Evolutionary conservation across 2,888 invertebrate species (phyloP).

Genomic region (Ornithoptera alexandrae): DNA sequence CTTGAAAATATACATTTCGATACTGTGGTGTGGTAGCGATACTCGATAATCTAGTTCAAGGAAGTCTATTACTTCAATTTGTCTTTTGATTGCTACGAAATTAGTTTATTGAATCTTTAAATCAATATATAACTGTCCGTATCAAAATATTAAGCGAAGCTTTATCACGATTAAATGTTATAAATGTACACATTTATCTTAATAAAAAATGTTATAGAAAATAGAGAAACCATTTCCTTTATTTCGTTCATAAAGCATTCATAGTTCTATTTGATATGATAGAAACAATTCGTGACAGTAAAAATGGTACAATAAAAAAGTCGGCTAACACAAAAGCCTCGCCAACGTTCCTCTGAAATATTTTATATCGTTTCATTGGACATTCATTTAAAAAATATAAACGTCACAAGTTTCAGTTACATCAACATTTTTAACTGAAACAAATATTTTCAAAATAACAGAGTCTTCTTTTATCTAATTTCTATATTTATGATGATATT

Average conservation of each 20-base stretch:
- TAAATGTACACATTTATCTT: not conserved
- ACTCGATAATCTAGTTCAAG: too few species aligned
- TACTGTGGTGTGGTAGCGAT: too few species aligned
- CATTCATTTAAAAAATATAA: conserved; percentile 1
- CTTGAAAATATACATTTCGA: too few species aligned
- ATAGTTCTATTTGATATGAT: conserved; percentile 4
- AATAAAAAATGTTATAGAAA: not conserved
- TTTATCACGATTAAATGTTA: not conserved
- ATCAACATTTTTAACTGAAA: not conserved
- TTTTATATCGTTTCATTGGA: conserved; percentile 10
- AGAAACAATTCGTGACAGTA: not conserved
- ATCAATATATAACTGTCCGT: too few species aligned
- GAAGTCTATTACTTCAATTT: too few species aligned
- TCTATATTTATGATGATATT: too few species aligned
- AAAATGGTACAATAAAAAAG: conserved; percentile 2
- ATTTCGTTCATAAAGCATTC: conserved; percentile 3
- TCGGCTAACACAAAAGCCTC: not conserved
- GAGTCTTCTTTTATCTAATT: not conserved
- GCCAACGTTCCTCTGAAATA: not conserved
- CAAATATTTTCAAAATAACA: not conserved
- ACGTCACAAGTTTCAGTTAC: not conserved
- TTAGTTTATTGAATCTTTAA: too few species aligned
- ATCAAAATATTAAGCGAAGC: too few species aligned
- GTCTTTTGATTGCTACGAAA: too few species aligned
- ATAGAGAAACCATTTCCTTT: not conserved